phyloP scores from a whole-genome alignment of 2,113 vertebrate genomes.

The Alces alces region DNA sequence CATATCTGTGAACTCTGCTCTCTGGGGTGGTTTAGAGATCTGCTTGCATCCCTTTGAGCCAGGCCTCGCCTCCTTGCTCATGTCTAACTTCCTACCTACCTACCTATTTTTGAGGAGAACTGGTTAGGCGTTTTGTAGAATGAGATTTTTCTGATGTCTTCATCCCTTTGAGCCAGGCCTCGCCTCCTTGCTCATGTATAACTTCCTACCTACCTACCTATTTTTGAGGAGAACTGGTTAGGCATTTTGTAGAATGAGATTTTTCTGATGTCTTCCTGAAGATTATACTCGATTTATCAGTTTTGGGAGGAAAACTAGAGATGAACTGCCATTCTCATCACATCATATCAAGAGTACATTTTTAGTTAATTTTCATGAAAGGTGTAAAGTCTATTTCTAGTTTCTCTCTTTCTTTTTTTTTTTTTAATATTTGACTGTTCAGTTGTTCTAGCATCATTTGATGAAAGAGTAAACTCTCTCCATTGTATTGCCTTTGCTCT shows the following conservation, averaged over 20 bases:
- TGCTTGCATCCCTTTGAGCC: not conserved
- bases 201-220: not conserved
- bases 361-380: not conserved
- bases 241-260: not conserved
- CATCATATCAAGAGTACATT: not conserved
- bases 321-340: not conserved
- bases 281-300: not conserved
- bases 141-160: not conserved
- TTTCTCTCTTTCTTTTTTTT: not conserved
- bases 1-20: not conserved
- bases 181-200: not conserved
- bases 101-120: not conserved
- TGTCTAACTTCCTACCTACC: not conserved
- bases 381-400: not conserved
- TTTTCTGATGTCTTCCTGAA: not conserved
- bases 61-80: not conserved
- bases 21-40: not conserved
- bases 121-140: not conserved
- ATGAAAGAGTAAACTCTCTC: not conserved
- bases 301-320: not conserved
- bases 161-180: not conserved
- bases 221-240: not conserved
- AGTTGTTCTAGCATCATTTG: not conserved
- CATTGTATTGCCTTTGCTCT: not conserved
- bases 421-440: too few species aligned